Evolutionary conservation across 2,888 invertebrate species (phyloP).

Genomic region (Peribatodes rhomboidaria): DNA sequence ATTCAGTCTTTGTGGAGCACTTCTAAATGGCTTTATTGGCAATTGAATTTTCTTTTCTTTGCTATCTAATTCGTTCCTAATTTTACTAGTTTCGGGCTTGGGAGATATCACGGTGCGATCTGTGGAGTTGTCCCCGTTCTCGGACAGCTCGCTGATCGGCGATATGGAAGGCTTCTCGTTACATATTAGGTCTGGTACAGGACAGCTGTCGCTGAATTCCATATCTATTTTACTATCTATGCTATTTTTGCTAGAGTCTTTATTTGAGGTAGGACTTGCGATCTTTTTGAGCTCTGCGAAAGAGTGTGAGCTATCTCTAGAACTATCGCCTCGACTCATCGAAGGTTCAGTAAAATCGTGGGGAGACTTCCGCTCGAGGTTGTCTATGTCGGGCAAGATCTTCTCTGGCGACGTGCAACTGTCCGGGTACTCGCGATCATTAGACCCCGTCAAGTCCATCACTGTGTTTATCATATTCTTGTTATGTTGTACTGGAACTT

Average conservation of each 20-base stretch:
- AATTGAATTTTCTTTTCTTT: constrained; percentile 57
- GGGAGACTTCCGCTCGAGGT: constrained; percentile 65
- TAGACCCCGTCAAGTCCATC: constrained; percentile 77
- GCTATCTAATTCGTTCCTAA: constrained; percentile 46
- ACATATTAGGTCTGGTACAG: constrained; percentile 82
- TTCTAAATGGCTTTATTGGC: constrained; percentile 60
- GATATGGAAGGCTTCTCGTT: constrained; percentile 84
- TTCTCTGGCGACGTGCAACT: constrained; percentile 69
- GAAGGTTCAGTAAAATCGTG: constrained; percentile 65
- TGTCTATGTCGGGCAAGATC: constrained; percentile 77
- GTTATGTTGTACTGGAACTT: constrained; percentile 81
- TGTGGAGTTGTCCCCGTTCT: constrained; percentile 76
- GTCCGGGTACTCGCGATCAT: constrained; percentile 67
- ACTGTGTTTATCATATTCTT: constrained; percentile 80
- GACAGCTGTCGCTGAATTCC: constrained; percentile 79
- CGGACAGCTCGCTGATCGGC: constrained; percentile 82
- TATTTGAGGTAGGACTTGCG: constrained; percentile 69
- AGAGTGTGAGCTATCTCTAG: constrained; percentile 69
- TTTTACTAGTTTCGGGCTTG: constrained; percentile 54
- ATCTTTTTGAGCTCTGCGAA: constrained; percentile 82
- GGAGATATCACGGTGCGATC: constrained; percentile 66
- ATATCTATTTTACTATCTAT: constrained; percentile 72
- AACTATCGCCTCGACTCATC: constrained; percentile 62
- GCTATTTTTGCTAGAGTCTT: constrained; percentile 64
- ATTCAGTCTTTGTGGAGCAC: constrained; percentile 70